Conservation (phyloP, 2,888 invertebrate genomes). For the Polydrusus cervinus region DNA sequence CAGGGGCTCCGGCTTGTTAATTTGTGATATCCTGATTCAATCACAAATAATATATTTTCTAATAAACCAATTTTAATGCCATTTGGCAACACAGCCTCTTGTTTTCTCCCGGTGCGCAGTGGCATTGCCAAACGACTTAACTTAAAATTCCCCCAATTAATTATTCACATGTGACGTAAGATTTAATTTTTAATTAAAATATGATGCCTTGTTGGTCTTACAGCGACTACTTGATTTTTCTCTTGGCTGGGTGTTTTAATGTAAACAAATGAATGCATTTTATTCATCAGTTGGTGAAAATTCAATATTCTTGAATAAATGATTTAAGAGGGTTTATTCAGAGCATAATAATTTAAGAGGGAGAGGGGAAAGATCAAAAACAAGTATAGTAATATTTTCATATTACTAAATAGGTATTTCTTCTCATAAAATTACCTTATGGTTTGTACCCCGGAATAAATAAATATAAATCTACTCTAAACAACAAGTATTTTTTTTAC, state of each 20-base stretch:
- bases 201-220: slow-evolving; percentile 24
- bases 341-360: too few relatives aligned
- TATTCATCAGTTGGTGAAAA: slow-evolving; percentile 1
- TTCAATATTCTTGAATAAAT: slow-evolving; percentile 5
- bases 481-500: not conserved
- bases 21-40: too few relatives aligned
- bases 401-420: too few relatives aligned
- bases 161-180: slow-evolving; percentile 58
- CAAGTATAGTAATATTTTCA: too few relatives aligned
- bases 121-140: slow-evolving; percentile 24
- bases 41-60: too few relatives aligned
- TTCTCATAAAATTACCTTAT: too few relatives aligned
- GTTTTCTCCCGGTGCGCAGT: slow-evolving; percentile 8
- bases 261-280: slow-evolving; percentile 14
- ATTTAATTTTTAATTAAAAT: slow-evolving; percentile 59
- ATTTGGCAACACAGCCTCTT: slow-evolving; percentile 24
- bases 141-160: slow-evolving; percentile 55
- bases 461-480: not conserved
- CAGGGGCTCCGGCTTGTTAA: too few relatives aligned
- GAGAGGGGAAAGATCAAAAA: too few relatives aligned
- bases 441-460: too few relatives aligned
- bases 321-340: not conserved
- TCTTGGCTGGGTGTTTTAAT: not conserved
- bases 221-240: not conserved
- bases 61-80: not conserved